A percentile compares a stretch with the other conserved stretches of the same genome.
These are phyloP conservation scores for Hirtodrosophila alboralis DNA, from an alignment of 2,888 invertebrate species.

Conservation along the genomic window DNA sequence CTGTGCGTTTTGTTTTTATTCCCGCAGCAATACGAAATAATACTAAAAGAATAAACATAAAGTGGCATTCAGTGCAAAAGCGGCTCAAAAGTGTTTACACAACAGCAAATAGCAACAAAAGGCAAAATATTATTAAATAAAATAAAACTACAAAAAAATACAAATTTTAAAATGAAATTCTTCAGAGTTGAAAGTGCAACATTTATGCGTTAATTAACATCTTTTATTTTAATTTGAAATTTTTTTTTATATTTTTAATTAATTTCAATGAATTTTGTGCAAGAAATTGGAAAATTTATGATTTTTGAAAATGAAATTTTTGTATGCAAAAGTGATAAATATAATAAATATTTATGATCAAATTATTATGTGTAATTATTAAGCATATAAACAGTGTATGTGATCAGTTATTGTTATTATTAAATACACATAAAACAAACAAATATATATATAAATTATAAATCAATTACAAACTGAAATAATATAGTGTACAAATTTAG, in stretches of 20 bases:
- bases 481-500: no score
- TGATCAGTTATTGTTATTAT: no score
- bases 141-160: constrained; percentile 27
- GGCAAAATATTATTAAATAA: constrained; percentile 41
- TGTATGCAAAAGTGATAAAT: no score
- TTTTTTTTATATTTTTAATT: neutral
- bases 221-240: neutral
- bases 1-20: constrained; percentile 45
- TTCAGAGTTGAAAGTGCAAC: constrained; percentile 8
- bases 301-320: no score
- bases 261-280: constrained; percentile 7
- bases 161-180: constrained; percentile 5
- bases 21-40: constrained; percentile 27
- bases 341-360: no score
- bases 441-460: no score
- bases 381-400: no score
- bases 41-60: constrained; percentile 20
- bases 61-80: constrained; percentile 36
- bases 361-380: no score
- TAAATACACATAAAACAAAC: no score
- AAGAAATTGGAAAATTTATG: no score
- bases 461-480: no score
- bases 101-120: constrained; percentile 36
- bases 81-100: constrained; percentile 44
- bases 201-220: constrained; percentile 1